phyloP scores from a whole-genome alignment of 2,113 vertebrate genomes.

The Crotalus helleri region DNA sequence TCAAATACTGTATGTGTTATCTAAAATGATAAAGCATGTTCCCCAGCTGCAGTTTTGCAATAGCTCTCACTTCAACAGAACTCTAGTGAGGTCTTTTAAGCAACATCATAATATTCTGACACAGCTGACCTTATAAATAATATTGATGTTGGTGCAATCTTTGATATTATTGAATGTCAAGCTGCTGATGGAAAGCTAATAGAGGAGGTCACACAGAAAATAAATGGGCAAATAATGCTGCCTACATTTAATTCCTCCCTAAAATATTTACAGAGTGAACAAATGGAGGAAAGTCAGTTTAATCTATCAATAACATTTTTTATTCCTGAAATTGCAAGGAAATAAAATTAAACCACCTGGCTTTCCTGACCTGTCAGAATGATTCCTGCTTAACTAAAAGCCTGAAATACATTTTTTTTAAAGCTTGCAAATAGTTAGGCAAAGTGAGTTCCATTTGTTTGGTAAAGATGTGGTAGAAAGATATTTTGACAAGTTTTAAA shows the following conservation, averaged over 20 bases:
- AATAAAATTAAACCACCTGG: neutral
- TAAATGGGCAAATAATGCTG: conserved; percentile 36
- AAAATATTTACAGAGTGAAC: neutral
- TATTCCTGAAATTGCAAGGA: conserved; percentile 11
- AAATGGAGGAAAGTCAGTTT: conserved; percentile 10
- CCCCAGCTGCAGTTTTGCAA: conserved; percentile 30
- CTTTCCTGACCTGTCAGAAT: neutral
- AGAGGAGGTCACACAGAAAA: conserved; percentile 42
- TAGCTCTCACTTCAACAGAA: conserved; percentile 46
- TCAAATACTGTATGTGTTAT: conserved; percentile 29
- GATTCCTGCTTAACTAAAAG: neutral
- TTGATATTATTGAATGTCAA: conserved; percentile 64
- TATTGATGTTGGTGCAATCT: conserved; percentile 56
- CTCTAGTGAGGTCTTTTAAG: conserved; percentile 44
- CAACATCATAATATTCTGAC: conserved; percentile 59
- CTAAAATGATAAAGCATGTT: conserved; percentile 10
- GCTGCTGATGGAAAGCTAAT: conserved; percentile 49
- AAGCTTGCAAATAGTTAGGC: neutral
- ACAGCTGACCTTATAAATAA: conserved; percentile 66
- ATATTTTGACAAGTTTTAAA: neutral
- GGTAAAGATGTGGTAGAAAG: neutral
- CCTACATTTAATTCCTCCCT: conserved; percentile 1
- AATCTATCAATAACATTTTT: conserved; percentile 23
- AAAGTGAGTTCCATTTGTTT: neutral
- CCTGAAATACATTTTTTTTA: neutral